Evolutionary conservation across 2,797 vertebrate species (phyloP).

Genomic region (Rhodeus uyekii): DNA sequence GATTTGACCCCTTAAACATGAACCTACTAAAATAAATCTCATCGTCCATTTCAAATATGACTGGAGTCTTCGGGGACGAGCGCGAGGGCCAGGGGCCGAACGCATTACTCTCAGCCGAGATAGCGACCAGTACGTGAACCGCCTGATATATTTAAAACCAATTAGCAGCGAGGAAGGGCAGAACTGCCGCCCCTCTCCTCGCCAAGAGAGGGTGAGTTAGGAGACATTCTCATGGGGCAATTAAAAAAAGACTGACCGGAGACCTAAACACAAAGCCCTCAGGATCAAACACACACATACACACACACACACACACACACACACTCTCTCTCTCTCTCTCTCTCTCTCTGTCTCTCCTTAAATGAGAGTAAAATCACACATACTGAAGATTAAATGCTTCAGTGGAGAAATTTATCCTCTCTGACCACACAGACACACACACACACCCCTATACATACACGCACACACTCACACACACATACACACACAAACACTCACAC

Average conservation of each 20-base stretch:
- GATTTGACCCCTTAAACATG: slow-evolving; percentile 74
- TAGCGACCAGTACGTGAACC: slow-evolving; percentile 71
- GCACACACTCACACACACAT: no score
- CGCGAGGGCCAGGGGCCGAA: slow-evolving; percentile 67
- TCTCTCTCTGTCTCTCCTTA: background rate
- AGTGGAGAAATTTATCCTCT: slow-evolving; percentile 1
- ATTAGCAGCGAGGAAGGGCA: slow-evolving; percentile 67
- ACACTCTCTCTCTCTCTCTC: background rate
- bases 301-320: slow-evolving; percentile 13
- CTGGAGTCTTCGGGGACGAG: slow-evolving; percentile 71
- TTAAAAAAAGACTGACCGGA: slow-evolving; percentile 32
- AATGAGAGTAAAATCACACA: slow-evolving; percentile 13
- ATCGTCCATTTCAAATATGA: slow-evolving; percentile 73
- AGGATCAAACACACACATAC: slow-evolving; percentile 15
- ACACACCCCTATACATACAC: no score
- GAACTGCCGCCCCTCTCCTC: slow-evolving; percentile 50
- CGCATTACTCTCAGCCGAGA: slow-evolving; percentile 74
- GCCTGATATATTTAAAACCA: slow-evolving; percentile 78
- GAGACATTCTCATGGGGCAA: slow-evolving; percentile 43
- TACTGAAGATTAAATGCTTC: background rate
- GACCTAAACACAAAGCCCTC: slow-evolving; percentile 27
- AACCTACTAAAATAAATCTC: slow-evolving; percentile 66
- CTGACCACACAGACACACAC: background rate
- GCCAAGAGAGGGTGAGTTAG: slow-evolving; percentile 29
- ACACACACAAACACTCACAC: background rate